These are phyloP conservation scores for Sinopyrophorus schimmeli DNA, from an alignment of 2,888 invertebrate species.

Conservation along the genomic window DNA sequence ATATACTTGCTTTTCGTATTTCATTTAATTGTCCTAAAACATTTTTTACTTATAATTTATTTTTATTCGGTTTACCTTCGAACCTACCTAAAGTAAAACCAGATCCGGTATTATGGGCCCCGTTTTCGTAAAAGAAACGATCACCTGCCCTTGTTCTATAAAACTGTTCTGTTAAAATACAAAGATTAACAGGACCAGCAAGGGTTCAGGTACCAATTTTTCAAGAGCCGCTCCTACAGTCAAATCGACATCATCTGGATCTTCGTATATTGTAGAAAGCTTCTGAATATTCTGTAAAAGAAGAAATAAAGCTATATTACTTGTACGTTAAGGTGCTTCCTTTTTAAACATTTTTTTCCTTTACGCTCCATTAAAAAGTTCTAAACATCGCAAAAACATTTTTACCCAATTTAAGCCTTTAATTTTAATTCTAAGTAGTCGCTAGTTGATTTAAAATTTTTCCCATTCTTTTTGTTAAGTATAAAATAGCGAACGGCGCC, in stretches of 20 bases:
- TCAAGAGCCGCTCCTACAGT: constrained; percentile 86
- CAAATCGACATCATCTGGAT: constrained; percentile 81
- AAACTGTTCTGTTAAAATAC: constrained; percentile 87
- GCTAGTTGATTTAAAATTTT: too few relatives aligned
- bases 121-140: constrained; percentile 81
- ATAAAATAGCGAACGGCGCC: too few relatives aligned
- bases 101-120: constrained; percentile 60
- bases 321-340: too few relatives aligned
- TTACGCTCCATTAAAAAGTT: too few relatives aligned
- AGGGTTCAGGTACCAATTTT: constrained; percentile 72
- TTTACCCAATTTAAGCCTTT: too few relatives aligned
- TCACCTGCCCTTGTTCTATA: constrained; percentile 83
- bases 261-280: constrained; percentile 67
- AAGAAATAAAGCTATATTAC: too few relatives aligned
- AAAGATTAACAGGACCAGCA: constrained; percentile 86
- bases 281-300: constrained; percentile 65
- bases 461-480: too few relatives aligned
- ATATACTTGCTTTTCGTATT: constrained; percentile 76
- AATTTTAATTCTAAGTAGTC: too few relatives aligned
- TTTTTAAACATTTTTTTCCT: too few relatives aligned
- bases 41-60: too few relatives aligned
- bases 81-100: constrained; percentile 67
- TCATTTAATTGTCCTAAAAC: constrained; percentile 67
- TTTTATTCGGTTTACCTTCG: too few relatives aligned
- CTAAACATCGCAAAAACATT: too few relatives aligned